Base-by-base conservation (phyloP, 2,113 vertebrate species). In the Gnathonemus echidnorhynchus region DNA sequence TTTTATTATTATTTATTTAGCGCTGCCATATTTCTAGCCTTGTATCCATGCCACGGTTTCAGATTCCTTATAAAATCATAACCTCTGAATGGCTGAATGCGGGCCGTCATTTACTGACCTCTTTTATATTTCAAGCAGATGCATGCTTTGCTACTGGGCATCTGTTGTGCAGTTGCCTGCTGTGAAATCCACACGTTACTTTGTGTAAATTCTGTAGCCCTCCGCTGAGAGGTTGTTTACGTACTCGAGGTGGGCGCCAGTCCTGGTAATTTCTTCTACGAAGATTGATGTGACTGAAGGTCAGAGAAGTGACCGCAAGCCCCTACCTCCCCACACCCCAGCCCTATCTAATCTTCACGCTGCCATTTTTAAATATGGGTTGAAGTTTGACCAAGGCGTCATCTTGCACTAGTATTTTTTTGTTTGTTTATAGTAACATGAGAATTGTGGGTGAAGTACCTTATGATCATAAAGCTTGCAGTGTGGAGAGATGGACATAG, bases 121-220 rank as follows among this genome's bases (percentile, higher is more conserved):
- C 86, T 89, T 91, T 85, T 48, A 90, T 92, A 91, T 91, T 66
- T 74, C 88, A 88, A 93, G 91, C 93, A 91, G 90, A 92, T 92
- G 27, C 87, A 2, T 19, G 35, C 42, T 35, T 66, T 89, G 77
- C n/a, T 91, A 80, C 85, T 88, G 89, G n/a, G 46, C 50, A 66
- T 88, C 45, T 80, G 24, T 84, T 88, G 80, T 89, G 89, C 88
- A 90, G 27, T 45, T 24, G 24, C 70, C 86, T 42, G 46, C 49
- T 88, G 86, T 89, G 39, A 89, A 87, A 88, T 86, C 0, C 88
- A 88, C 58, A 89, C 62, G 7, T 50, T 39, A 90, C 89, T 91
- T 87, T 86, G 70, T 77, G 89, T 92, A 88, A 92, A 90, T 90
- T 87, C 46, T 24, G 84, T 86, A 70, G 45, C 74, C 1, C 62